Evolutionary conservation across 2,888 invertebrate genomes (phyloP).

Genomic region (Drosophila formosana): DNA sequence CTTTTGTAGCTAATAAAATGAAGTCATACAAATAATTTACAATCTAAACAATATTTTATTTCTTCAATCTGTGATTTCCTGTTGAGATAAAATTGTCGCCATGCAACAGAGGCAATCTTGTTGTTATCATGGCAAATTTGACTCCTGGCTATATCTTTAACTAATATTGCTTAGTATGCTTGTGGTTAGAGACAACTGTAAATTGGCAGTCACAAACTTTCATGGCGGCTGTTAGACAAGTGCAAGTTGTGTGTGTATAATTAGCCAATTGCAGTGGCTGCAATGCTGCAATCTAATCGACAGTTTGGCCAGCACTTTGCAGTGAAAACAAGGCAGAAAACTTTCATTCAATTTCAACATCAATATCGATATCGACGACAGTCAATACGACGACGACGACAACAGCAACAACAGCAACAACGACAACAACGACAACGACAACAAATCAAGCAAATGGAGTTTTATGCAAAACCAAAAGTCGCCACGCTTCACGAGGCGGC

Average conservation of each 20-base stretch:
- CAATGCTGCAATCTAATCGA: slow-evolving; percentile 62
- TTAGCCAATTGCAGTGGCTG: slow-evolving; percentile 53
- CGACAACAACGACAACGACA: slow-evolving; percentile 21
- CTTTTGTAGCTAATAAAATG: neutral
- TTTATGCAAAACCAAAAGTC: slow-evolving; percentile 64
- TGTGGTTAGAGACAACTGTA: slow-evolving; percentile 7
- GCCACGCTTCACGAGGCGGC: slow-evolving; percentile 52
- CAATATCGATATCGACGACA: slow-evolving; percentile 34
- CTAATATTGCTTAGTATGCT: slow-evolving; percentile 14
- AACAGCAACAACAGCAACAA: slow-evolving; percentile 22
- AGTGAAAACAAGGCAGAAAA: slow-evolving; percentile 66
- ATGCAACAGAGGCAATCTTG: slow-evolving; percentile 2
- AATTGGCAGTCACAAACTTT: slow-evolving; percentile 36
- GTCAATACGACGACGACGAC: slow-evolving; percentile 29
- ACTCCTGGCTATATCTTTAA: slow-evolving; percentile 13
- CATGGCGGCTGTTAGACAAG: slow-evolving; percentile 27
- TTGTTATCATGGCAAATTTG: slow-evolving; percentile 10
- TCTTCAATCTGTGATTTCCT: neutral
- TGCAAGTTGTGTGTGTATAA: slow-evolving; percentile 31
- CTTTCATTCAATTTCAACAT: slow-evolving; percentile 67
- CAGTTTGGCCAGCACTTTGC: slow-evolving; percentile 56
- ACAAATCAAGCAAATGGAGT: slow-evolving; percentile 50
- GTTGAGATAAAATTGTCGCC: neutral
- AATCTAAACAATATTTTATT: slow-evolving; percentile 6
- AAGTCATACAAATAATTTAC: neutral